Base-by-base conservation (phyloP, 2,113 vertebrate species). In the Perca fluviatilis region DNA sequence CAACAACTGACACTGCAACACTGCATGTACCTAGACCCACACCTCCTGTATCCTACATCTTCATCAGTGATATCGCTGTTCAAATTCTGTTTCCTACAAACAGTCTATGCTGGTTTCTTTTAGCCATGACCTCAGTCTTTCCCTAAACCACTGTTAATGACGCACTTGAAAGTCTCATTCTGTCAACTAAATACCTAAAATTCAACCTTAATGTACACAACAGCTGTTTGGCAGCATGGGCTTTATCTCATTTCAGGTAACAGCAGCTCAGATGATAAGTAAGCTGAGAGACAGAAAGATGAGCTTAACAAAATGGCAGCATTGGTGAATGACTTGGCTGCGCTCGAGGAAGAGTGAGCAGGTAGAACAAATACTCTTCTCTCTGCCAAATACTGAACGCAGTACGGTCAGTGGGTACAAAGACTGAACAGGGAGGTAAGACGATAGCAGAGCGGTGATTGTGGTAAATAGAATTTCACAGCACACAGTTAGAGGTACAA, bases 211-310 rank as follows among this genome's bases (percentile, higher is more conserved):
- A 72, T 25, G 30, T 27, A 54, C 62, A 63, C 54, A 57, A 25
- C 23, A 10, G 27, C 27, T 19, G 46, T 23, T 25, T 82, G 65
- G 16, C 71, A 66, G 8, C 2, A 19, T 36, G 57, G 13, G 49
- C 12, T 51, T 67, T 16, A 23, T 57, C 49, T 10, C 50, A 46
- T 53, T 64, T 57, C 58, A 50, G 70, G 36, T 82, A 54, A 53
- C 25, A 73, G 63, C 63, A 68, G 71, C 70, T 79, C n/a, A 75
- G 61, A 49, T 46, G 66, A 80, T 23, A 50, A 60, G 16, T 16
- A 27, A 74, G 56, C 81, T 3, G 65, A 51, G 57, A 68, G 25
- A 33, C 2, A 43, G 21, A 79, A 51, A 64, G 70, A 6, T 43
- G 46, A 81, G 77, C 69, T 54, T 54, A 73, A 63, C 11, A 9